These are phyloP conservation scores for Drosophila sp. DNA, from an alignment of 1,140 invertebrate species.

Conservation along the genomic window DNA sequence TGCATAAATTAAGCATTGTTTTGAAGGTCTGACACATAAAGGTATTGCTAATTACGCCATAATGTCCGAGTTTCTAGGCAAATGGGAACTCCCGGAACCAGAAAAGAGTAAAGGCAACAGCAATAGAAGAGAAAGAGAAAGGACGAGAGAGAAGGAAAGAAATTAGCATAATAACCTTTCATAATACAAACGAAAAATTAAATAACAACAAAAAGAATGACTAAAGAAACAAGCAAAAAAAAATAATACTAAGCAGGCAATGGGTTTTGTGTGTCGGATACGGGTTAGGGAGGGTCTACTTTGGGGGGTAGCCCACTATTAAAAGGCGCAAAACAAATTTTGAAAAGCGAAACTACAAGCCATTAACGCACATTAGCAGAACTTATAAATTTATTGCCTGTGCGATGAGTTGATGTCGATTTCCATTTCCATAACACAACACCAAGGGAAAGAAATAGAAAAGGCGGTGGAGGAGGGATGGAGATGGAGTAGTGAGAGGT, in stretches of 20 bases:
- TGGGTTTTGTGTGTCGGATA: background rate
- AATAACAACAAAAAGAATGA: constrained; percentile 65
- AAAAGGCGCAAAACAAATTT: constrained; percentile 41
- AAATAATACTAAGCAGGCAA: constrained; percentile 62
- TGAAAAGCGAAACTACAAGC: constrained; percentile 70
- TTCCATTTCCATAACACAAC: constrained; percentile 19
- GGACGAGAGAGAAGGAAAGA: constrained; percentile 13
- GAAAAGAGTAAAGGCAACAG: too few relatives aligned
- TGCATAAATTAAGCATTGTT: constrained; percentile 77
- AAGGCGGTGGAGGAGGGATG: background rate
- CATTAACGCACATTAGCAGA: constrained; percentile 80
- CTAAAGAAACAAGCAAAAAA: background rate
- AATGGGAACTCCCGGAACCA: constrained; percentile 5
- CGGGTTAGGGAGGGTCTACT: background rate
- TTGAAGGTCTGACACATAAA: constrained; percentile 60
- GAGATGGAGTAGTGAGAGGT: background rate
- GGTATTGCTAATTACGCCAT: constrained; percentile 77
- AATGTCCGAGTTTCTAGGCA: constrained; percentile 64
- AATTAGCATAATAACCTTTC: constrained; percentile 80
- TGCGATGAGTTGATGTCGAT: constrained; percentile 49
- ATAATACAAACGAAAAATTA: constrained; percentile 81
- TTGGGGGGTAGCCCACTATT: constrained; percentile 10
- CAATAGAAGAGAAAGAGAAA: background rate
- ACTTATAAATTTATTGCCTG: constrained; percentile 79
- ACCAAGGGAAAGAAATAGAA: background rate